Evolutionary conservation across 2,113 vertebrate species (phyloP).

Genomic region (Nycticorax nycticorax): DNA sequence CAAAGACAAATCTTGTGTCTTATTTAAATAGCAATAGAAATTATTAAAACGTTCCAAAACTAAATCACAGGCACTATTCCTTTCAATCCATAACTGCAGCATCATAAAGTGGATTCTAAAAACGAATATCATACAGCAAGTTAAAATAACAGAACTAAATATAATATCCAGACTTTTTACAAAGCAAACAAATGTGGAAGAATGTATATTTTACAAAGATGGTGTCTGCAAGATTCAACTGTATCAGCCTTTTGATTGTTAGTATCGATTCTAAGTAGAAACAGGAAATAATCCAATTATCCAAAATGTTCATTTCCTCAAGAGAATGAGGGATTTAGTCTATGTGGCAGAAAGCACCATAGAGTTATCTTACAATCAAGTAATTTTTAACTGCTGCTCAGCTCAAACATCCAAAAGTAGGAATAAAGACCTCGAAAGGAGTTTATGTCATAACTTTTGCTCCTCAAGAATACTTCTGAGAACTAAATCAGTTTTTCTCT

Average conservation of each 20-base stretch:
- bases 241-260: not conserved
- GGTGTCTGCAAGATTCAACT: not conserved
- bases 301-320: not conserved
- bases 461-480: not conserved
- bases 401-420: not conserved
- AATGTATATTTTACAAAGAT: not conserved
- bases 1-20: slow-evolving; percentile 14
- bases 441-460: not conserved
- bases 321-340: not conserved
- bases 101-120: not conserved
- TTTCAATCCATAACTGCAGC: slow-evolving; percentile 5
- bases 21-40: slow-evolving; percentile 41
- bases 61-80: not conserved
- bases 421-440: not conserved
- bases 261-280: not conserved
- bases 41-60: not conserved
- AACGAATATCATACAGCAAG: not conserved
- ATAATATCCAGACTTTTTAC: not conserved
- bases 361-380: not conserved
- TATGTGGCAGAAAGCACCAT: not conserved
- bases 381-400: not conserved
- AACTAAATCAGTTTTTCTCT: not conserved
- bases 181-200: not conserved
- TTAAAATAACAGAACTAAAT: not conserved
- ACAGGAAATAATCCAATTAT: not conserved